Evolutionary conservation across 2,888 invertebrate species (phyloP).

Genomic region (Trichogramma dendrolimi): DNA sequence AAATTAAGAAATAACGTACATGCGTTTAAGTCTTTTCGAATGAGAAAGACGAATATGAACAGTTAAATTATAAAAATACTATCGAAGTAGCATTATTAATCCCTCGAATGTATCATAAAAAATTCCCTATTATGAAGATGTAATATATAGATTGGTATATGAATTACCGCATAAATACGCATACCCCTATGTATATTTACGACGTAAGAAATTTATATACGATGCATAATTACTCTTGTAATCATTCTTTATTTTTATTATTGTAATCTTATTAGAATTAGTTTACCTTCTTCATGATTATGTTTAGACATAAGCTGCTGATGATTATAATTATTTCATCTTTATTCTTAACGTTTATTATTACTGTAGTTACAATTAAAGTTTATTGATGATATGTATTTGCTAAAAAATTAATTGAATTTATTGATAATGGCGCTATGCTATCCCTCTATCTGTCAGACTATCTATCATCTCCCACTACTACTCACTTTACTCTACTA

Average conservation of each 20-base stretch:
- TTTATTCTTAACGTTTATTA: slow-evolving; percentile 21
- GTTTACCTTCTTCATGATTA: slow-evolving; percentile 24
- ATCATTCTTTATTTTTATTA: slow-evolving; percentile 37
- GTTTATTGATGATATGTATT: background rate
- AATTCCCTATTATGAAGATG: slow-evolving; percentile 46
- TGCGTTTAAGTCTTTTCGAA: slow-evolving; percentile 27
- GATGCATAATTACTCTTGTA: slow-evolving; percentile 35
- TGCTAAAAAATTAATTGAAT: slow-evolving; percentile 28
- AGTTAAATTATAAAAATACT: slow-evolving; percentile 36
- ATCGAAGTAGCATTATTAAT: slow-evolving; percentile 40
- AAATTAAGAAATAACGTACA: slow-evolving; percentile 28
- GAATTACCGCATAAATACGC: slow-evolving; percentile 33
- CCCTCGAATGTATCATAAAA: slow-evolving; percentile 49
- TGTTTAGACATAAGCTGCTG: background rate
- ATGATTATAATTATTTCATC: slow-evolving; percentile 4
- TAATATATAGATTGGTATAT: slow-evolving; percentile 40
- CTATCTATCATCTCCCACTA: slow-evolving; percentile 27
- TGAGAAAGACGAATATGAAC: slow-evolving; percentile 19
- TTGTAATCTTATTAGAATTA: slow-evolving; percentile 35
- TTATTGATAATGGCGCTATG: slow-evolving; percentile 39
- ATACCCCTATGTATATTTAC: slow-evolving; percentile 35
- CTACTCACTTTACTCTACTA: slow-evolving; percentile 24
- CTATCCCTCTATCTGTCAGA: slow-evolving; percentile 35
- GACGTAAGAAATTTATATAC: slow-evolving; percentile 31
- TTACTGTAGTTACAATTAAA: slow-evolving; percentile 27